Evolutionary conservation across 2,797 vertebrate genomes (phyloP).

Genomic region (Spinibarbus caldwelli): DNA sequence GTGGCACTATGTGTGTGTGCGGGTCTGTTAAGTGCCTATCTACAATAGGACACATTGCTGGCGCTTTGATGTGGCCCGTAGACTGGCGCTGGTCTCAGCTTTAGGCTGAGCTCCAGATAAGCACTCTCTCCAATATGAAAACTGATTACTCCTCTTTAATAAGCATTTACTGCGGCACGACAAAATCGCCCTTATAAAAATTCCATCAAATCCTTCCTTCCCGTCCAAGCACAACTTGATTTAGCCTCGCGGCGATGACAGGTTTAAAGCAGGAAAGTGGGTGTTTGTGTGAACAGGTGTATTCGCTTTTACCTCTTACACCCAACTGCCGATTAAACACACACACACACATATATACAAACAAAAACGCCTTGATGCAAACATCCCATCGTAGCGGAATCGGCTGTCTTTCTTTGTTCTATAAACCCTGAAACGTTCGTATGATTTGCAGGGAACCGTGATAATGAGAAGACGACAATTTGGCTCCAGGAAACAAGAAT

Average conservation of each 20-base stretch:
- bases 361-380: not conserved
- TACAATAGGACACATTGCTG: conserved; percentile 86
- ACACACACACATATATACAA: not conserved
- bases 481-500: conserved; percentile 16
- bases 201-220: conserved; percentile 78
- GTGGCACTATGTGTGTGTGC: conserved; percentile 36
- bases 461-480: conserved; percentile 25
- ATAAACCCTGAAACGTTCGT: not conserved
- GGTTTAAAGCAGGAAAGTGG: conserved; percentile 3
- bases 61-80: conserved; percentile 83
- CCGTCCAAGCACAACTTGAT: conserved; percentile 25
- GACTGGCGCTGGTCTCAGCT: conserved; percentile 68
- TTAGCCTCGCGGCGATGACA: not conserved
- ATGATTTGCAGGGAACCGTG: conserved; percentile 23
- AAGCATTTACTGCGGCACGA: conserved; percentile 78
- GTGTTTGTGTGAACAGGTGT: conserved; percentile 10
- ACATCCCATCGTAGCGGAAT: not conserved
- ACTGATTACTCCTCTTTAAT: conserved; percentile 92
- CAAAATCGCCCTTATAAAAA: conserved; percentile 87
- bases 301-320: conserved; percentile 14
- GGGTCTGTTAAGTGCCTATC: conserved; percentile 82
- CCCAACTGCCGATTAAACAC: conserved; percentile 11
- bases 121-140: conserved; percentile 84
- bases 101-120: conserved; percentile 81
- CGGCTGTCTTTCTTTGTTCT: not conserved